Evolutionary conservation across 2,797 vertebrate genomes (phyloP), one percentile per base, ranked within the genome.

Genomic region (Acipenser ruthenus): DNA sequence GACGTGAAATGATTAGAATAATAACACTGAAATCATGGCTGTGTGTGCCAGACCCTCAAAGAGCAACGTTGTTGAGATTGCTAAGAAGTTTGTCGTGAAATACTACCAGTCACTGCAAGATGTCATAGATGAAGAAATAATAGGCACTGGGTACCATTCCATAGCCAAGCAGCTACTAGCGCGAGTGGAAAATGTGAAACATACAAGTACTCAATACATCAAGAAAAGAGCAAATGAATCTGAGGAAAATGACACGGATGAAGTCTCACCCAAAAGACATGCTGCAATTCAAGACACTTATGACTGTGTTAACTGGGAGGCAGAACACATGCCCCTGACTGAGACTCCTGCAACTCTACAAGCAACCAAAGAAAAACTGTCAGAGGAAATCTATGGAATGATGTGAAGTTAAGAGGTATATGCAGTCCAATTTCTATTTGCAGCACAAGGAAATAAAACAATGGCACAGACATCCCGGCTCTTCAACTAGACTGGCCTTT

Each of bases 351-450:
- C 72, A 37, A 76, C 66, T 47, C 67, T 73, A 61, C 49, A 62
- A 56, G 37, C 73, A 37, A 72, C 74, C 51, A 73, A 50, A 68
- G 67, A 74, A 69, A 71, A 71, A 60, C 15, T 73, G 73, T 73
- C 53, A 23, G 67, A 74, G 11, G 61, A 71, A 15, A 58, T 60
- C n/a, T 72, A 15, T 62, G 51, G 10, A 71, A 73, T 74, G 69
- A 18, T 72, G 72, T 1, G 68, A 72, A 50, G 67, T 73, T 7
- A 77, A 73, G 52, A 13, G 3, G 65, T 18, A 73, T 48, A 68
- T 74, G 69, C 74, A 75, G 67, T 67, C 52, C 12, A 77, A 72
- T 60, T 79, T 71, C 49, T 74, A 68, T 70, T 71, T 70, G 60
- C 67, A 75, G 15, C 11, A 18, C 13, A 67, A 75, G 71, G 13